A percentile compares a stretch with the other conserved stretches of the same genome.
These are phyloP conservation scores for Astur gentilis DNA, from an alignment of 2,113 vertebrate species.

Conservation along the genomic window DNA sequence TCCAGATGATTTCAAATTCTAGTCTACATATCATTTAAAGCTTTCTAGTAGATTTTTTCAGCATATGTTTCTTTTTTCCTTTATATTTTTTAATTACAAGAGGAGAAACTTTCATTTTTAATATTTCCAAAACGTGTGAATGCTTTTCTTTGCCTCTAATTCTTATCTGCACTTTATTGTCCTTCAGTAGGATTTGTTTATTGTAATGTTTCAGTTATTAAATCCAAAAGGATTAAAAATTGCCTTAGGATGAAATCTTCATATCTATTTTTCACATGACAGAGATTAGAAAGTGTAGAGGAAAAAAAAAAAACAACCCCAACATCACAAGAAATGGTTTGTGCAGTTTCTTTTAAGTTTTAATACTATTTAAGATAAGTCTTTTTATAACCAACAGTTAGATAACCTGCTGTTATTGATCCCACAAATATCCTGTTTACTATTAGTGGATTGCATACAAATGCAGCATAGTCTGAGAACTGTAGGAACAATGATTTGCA, in stretches of 20 bases:
- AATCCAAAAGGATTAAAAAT: not conserved
- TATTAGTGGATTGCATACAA: not conserved
- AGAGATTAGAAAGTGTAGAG: not conserved
- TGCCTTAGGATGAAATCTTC: not conserved
- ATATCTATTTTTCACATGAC: not conserved
- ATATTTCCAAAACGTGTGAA: not conserved
- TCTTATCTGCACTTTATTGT: not conserved
- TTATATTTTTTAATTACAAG: not conserved
- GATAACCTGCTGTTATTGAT: not conserved
- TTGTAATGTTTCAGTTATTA: not conserved
- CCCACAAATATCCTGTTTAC: not conserved
- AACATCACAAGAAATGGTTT: not conserved
- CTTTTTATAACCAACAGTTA: not conserved
- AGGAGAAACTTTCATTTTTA: not conserved
- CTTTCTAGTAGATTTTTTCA: not conserved
- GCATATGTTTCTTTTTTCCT: not conserved
- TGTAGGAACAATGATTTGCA: not conserved
- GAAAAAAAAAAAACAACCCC: not conserved
- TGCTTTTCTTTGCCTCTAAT: not conserved
- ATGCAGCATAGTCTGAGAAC: not conserved
- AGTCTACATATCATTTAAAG: not conserved
- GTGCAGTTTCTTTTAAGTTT: not conserved
- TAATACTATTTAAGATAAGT: not conserved
- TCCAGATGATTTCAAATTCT: not conserved
- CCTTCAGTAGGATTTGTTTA: not conserved